Evolutionary conservation across 2,797 vertebrate species (phyloP).

Genomic region (Centropyge bicolor): DNA sequence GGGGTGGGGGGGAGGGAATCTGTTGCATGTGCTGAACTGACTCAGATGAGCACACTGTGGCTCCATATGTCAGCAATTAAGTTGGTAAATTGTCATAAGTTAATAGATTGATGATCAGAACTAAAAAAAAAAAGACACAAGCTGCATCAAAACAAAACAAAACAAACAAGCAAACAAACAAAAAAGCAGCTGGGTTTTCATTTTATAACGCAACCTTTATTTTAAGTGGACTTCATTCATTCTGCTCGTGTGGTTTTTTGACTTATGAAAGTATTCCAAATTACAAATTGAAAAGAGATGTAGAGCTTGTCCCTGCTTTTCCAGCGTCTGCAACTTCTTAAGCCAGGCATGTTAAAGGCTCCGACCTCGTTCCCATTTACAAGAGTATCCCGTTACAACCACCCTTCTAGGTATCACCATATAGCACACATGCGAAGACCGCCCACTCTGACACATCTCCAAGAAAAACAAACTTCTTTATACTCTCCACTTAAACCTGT

Average conservation of each 20-base stretch:
- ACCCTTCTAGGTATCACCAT: slow-evolving; percentile 45
- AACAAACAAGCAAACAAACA: not conserved
- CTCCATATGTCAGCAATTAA: slow-evolving; percentile 13
- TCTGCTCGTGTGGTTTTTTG: not conserved
- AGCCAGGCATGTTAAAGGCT: slow-evolving; percentile 82
- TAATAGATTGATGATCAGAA: not conserved
- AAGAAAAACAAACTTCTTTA: slow-evolving; percentile 73
- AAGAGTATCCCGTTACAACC: slow-evolving; percentile 82
- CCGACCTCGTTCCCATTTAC: slow-evolving; percentile 80
- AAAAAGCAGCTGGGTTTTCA: not conserved
- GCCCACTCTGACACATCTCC: slow-evolving; percentile 63
- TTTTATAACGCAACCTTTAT: not conserved
- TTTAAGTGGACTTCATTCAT: not conserved
- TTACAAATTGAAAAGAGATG: slow-evolving; percentile 58
- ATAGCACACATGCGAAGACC: slow-evolving; percentile 65
- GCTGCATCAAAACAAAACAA: not conserved
- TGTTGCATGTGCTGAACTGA: not conserved
- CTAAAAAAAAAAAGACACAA: slow-evolving; percentile 8
- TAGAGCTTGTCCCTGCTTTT: slow-evolving; percentile 44
- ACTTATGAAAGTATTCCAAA: slow-evolving; percentile 15
- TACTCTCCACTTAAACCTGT: slow-evolving; percentile 44
- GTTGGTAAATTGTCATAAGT: slow-evolving; percentile 1
- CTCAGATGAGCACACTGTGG: not conserved
- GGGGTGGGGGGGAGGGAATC: too few relatives aligned
- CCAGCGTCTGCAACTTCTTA: slow-evolving; percentile 82